These are phyloP conservation scores for Leptinotarsa undecemlineata DNA, from an alignment of 1,140 invertebrate genomes.

Conservation along the genomic window DNA sequence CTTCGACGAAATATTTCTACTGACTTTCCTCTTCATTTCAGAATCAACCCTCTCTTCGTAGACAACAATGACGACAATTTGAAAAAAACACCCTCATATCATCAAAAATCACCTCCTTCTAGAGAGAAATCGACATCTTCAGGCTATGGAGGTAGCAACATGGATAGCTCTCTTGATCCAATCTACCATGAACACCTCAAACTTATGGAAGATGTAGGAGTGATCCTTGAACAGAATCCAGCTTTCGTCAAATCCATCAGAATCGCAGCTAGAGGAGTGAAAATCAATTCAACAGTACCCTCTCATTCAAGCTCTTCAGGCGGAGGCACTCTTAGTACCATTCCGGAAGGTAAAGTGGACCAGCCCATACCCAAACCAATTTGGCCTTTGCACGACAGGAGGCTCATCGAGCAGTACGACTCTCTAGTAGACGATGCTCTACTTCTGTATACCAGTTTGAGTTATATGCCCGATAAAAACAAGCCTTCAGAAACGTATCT, in stretches of 20 bases:
- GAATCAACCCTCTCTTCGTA: constrained; percentile 44
- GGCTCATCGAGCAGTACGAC: constrained; percentile 38
- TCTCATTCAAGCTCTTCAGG: constrained; percentile 43
- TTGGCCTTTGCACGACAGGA: constrained; percentile 46
- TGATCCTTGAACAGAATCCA: constrained; percentile 50
- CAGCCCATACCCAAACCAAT: constrained; percentile 51
- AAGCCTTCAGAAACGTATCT: constrained; percentile 28
- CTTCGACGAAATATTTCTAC: no score
- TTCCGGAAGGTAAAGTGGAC: constrained; percentile 53
- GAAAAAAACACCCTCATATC: not conserved
- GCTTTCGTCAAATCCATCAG: constrained; percentile 50
- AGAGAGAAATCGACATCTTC: constrained; percentile 49
- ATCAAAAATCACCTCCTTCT: constrained; percentile 18
- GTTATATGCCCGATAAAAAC: constrained; percentile 33
- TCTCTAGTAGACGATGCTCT: constrained; percentile 51
- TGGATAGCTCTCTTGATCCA: constrained; percentile 42
- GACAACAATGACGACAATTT: not conserved
- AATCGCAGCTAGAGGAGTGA: constrained; percentile 31
- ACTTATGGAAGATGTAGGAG: constrained; percentile 42
- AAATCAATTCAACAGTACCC: constrained; percentile 36
- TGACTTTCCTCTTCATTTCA: constrained; percentile 25
- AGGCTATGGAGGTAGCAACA: constrained; percentile 50
- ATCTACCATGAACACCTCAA: constrained; percentile 40
- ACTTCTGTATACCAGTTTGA: constrained; percentile 49
- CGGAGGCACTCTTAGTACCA: constrained; percentile 50